phyloP scores from a whole-genome alignment of 2,888 invertebrate species.

The Cheilosia vulpina region DNA sequence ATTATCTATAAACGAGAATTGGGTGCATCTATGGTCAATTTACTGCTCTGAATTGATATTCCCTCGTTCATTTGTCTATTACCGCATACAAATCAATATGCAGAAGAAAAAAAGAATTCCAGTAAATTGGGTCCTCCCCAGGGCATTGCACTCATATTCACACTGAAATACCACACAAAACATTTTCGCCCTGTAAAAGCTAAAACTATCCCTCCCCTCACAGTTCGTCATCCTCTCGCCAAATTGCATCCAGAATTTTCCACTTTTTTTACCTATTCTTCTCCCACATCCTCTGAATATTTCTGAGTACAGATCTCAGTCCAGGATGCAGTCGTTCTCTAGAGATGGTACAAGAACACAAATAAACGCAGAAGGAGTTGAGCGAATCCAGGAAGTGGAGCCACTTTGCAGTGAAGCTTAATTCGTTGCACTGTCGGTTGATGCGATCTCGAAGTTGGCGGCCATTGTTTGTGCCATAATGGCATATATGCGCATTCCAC shows the following conservation, averaged over 20 bases:
- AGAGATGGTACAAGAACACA: background rate
- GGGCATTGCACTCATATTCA: constrained; percentile 31
- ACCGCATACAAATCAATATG: background rate
- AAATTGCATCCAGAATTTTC: constrained; percentile 26
- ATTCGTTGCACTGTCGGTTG: constrained; percentile 8
- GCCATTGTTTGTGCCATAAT: constrained; percentile 43
- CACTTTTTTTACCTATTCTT: background rate
- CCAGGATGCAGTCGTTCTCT: constrained; percentile 20
- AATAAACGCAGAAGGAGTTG: background rate
- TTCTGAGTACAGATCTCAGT: background rate
- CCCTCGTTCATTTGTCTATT: too few relatives aligned
- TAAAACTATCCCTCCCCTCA: too few relatives aligned
- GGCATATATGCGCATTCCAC: constrained; percentile 43
- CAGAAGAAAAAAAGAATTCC: background rate
- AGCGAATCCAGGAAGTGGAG: constrained; percentile 38
- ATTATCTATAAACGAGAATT: background rate
- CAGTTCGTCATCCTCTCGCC: constrained; percentile 8
- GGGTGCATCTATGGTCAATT: constrained; percentile 15
- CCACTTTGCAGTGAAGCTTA: constrained; percentile 28
- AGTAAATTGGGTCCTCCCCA: constrained; percentile 24
- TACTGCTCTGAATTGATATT: background rate
- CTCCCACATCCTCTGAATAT: background rate
- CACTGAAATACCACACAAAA: background rate
- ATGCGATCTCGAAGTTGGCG: constrained; percentile 28
- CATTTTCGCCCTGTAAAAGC: background rate